A percentile compares a stretch with the other conserved stretches of the same genome.
phyloP scores from a whole-genome alignment of 2,888 invertebrate genomes.

The Hipparchia semele region DNA sequence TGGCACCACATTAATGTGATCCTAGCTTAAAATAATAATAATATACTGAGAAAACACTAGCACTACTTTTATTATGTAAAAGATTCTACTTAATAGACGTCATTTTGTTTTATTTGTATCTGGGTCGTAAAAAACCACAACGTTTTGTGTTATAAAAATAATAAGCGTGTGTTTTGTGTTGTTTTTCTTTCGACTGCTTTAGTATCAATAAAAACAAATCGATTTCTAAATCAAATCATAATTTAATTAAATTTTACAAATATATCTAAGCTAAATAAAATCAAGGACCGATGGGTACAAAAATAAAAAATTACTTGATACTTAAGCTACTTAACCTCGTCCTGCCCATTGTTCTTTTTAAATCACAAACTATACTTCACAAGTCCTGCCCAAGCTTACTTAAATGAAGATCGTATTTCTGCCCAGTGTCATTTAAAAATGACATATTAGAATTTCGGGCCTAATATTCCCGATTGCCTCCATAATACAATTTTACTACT shows the following conservation, averaged over 20 bases:
- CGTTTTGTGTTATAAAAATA: not conserved
- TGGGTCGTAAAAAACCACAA: constrained; percentile 12
- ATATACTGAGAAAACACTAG: constrained; percentile 30
- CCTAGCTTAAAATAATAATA: constrained; percentile 25
- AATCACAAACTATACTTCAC: too few species aligned
- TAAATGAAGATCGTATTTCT: too few species aligned
- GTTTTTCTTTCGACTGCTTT: not conserved
- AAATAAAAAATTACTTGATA: not conserved
- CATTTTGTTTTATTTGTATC: constrained; percentile 13
- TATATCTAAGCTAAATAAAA: not conserved
- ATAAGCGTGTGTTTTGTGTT: not conserved
- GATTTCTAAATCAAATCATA: constrained; percentile 11
- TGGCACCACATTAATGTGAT: not conserved
- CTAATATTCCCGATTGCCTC: too few species aligned
- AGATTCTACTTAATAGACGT: constrained; percentile 25
- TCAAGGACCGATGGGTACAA: not conserved
- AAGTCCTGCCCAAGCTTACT: too few species aligned
- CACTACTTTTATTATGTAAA: constrained; percentile 36
- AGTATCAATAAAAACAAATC: not conserved
- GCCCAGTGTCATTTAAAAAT: too few species aligned
- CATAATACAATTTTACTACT: too few species aligned
- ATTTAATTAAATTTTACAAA: constrained; percentile 5
- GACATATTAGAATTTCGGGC: too few species aligned
- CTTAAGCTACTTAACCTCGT: too few species aligned
- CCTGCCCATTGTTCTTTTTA: too few species aligned